phyloP scores from a whole-genome alignment of 1,140 invertebrate genomes.

The Aphidius gifuensis region DNA sequence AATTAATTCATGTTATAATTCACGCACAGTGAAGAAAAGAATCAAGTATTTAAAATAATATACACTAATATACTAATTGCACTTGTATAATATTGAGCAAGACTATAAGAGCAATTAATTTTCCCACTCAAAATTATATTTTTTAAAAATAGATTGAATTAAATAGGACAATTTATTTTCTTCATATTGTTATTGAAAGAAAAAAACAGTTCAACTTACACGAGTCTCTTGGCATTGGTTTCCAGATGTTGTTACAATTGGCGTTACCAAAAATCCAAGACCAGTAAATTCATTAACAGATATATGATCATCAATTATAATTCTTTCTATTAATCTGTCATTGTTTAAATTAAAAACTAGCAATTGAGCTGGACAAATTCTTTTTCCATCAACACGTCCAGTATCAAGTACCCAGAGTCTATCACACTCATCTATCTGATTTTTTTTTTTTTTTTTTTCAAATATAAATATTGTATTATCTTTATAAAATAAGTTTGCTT shows the following conservation, averaged over 20 bases:
- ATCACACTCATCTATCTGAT: slow-evolving; percentile 55
- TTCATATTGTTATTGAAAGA: not conserved
- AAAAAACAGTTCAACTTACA: slow-evolving; percentile 13
- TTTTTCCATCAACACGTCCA: slow-evolving; percentile 46
- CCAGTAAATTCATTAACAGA: slow-evolving; percentile 27
- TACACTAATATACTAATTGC: not conserved
- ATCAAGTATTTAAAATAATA: not conserved
- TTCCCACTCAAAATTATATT: not conserved
- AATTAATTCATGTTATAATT: too few relatives aligned
- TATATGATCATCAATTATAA: slow-evolving; percentile 38
- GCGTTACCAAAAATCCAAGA: slow-evolving; percentile 31
- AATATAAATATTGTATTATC: not conserved
- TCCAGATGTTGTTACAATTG: slow-evolving; percentile 26
- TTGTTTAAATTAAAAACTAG: slow-evolving; percentile 51
- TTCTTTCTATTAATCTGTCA: slow-evolving; percentile 47
- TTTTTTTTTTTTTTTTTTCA: not conserved
- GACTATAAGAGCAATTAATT: not conserved
- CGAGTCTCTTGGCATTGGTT: slow-evolving; percentile 16
- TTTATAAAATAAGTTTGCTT: not conserved
- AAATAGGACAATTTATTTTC: not conserved
- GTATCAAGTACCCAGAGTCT: slow-evolving; percentile 56
- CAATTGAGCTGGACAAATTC: slow-evolving; percentile 51
- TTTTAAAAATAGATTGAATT: too few relatives aligned
- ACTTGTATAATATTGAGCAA: not conserved
- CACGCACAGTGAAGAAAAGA: not conserved